These are phyloP conservation scores for Xenus cinereus DNA, from an alignment of 2,113 vertebrate species.

Conservation along the genomic window DNA sequence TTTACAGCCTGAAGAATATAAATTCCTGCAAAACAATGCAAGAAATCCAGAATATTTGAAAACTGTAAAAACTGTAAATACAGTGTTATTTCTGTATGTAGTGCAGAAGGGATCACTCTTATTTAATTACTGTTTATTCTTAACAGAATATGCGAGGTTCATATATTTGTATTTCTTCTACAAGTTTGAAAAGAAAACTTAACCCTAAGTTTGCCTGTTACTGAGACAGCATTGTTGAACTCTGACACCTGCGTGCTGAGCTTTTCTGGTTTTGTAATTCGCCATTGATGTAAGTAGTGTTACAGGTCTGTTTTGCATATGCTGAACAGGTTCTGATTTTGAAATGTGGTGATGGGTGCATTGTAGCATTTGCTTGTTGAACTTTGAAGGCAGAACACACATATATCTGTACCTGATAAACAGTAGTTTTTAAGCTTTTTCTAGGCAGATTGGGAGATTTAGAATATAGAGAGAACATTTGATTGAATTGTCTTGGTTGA, in stretches of 20 bases:
- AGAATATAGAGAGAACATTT: not conserved
- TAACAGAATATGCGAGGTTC: not conserved
- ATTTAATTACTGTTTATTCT: slow-evolving; percentile 33
- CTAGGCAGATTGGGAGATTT: not conserved
- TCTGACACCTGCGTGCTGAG: not conserved
- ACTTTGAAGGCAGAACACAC: not conserved
- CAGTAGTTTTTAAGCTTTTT: slow-evolving; percentile 3
- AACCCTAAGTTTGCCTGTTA: not conserved
- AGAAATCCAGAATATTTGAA: not conserved
- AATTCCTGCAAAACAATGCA: not conserved
- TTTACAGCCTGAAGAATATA: not conserved
- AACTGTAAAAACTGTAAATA: slow-evolving; percentile 47
- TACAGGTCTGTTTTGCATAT: not conserved
- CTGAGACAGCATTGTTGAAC: not conserved
- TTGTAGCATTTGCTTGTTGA: not conserved
- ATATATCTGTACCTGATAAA: not conserved
- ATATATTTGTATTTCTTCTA: slow-evolving; percentile 38
- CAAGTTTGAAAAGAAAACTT: not conserved
- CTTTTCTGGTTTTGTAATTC: not conserved
- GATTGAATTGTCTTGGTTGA: not conserved
- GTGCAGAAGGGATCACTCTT: not conserved
- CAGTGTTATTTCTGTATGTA: slow-evolving; percentile 27
- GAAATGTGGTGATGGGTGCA: not conserved
- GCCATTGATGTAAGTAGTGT: not conserved
- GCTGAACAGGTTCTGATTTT: not conserved